phyloP scores from a whole-genome alignment of 2,113 vertebrate genomes.

The Pica pica region DNA sequence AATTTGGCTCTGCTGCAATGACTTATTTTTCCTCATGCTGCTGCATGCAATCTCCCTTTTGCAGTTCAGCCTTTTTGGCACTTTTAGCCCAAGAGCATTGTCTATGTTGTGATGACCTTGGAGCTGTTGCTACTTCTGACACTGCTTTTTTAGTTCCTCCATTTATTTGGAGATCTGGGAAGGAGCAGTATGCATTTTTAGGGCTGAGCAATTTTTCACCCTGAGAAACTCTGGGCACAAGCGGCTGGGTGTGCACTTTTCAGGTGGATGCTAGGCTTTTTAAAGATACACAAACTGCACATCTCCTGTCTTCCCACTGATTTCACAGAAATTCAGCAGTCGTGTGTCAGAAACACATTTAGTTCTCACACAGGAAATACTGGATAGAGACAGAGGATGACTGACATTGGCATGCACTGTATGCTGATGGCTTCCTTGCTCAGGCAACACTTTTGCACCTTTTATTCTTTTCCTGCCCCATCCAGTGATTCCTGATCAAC shows the following conservation, averaged over 20 bases:
- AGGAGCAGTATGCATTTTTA: not conserved
- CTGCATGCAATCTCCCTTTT: not conserved
- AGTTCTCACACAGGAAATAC: not conserved
- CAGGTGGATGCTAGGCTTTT: not conserved
- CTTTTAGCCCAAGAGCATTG: not conserved
- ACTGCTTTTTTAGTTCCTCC: not conserved
- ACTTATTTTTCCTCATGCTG: not conserved
- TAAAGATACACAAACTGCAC: not conserved
- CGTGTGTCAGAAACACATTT: not conserved
- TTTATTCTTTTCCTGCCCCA: not conserved
- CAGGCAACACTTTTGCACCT: accelerated
- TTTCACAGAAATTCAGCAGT: not conserved
- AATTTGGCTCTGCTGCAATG: conserved; percentile 20
- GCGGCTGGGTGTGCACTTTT: not conserved
- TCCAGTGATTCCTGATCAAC: not conserved
- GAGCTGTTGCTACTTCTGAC: conserved; percentile 4
- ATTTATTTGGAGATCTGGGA: not conserved
- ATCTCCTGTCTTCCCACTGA: not conserved
- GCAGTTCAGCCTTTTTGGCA: not conserved
- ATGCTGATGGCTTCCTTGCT: not conserved
- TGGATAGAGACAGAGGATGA: not conserved
- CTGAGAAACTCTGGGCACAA: not conserved
- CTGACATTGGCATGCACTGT: not conserved
- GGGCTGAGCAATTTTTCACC: not conserved
- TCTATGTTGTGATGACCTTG: not conserved